These are phyloP conservation scores for Phalanger gymnotis DNA, from an alignment of 2,797 vertebrate species.

Conservation along the genomic window DNA sequence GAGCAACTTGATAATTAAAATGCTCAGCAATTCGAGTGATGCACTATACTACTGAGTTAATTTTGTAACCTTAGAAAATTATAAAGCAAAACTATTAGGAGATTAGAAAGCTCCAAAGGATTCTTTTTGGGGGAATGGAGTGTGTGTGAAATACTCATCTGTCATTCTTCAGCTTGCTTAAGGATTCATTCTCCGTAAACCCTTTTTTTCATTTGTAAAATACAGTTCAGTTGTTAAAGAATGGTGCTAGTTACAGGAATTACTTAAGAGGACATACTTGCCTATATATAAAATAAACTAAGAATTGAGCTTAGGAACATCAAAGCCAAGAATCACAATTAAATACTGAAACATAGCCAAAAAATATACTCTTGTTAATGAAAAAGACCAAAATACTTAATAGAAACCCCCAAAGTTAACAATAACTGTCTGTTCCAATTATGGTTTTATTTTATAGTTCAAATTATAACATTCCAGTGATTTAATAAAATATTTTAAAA, in stretches of 20 bases:
- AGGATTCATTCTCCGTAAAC: constrained; percentile 55
- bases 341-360: constrained; percentile 44
- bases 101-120: constrained; percentile 63
- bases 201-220: constrained; percentile 35
- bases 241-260: neutral
- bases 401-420: constrained; percentile 51
- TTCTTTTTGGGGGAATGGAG: constrained; percentile 28
- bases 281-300: constrained; percentile 72
- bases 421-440: constrained; percentile 60
- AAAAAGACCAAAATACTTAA: constrained; percentile 53
- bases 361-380: constrained; percentile 66
- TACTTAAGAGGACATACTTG: neutral
- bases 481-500: neutral
- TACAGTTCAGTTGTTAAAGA: constrained; percentile 7
- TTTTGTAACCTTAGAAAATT: constrained; percentile 70
- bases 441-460: constrained; percentile 59
- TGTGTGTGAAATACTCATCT: neutral
- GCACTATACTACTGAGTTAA: constrained; percentile 68
- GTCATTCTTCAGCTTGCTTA: constrained; percentile 59
- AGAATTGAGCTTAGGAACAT: constrained; percentile 47
- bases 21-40: constrained; percentile 65
- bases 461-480: neutral
- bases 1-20: constrained; percentile 69
- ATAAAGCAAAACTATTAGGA: constrained; percentile 67
- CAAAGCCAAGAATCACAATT: constrained; percentile 72